Percentiles rank a stretch among this genome's conserved stretches.
phyloP scores from a whole-genome alignment of 2,797 vertebrate species.

The Neopelma chrysocephalum region DNA sequence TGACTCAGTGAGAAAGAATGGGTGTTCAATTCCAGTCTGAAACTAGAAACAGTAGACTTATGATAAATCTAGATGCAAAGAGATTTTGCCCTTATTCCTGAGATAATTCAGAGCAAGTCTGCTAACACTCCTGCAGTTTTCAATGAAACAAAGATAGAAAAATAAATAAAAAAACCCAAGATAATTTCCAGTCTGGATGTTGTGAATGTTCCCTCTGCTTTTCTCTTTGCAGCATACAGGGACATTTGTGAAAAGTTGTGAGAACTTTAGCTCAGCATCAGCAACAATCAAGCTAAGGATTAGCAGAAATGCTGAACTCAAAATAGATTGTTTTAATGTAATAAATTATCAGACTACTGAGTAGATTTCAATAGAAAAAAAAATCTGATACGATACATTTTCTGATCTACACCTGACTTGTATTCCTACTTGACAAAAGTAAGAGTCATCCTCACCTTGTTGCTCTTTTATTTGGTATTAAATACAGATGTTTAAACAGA shows the following conservation, averaged over 20 bases:
- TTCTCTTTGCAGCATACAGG: neutral
- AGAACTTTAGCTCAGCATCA: neutral
- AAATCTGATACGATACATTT: neutral
- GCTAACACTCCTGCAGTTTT: neutral
- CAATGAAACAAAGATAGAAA: neutral
- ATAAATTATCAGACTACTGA: neutral
- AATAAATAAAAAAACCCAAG: neutral
- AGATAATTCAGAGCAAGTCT: neutral
- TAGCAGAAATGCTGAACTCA: neutral
- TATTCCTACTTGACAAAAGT: neutral
- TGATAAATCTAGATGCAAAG: neutral
- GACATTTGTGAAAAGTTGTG: neutral
- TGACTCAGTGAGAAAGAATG: neutral
- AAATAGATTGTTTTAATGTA: neutral
- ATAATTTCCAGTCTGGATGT: neutral
- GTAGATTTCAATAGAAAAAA: neutral
- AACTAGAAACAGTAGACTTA: neutral
- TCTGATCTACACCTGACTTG: neutral
- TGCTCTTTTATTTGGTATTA: neutral
- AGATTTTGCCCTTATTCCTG: neutral
- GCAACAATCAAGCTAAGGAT: neutral
- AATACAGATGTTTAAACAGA: neutral
- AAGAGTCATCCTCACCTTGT: neutral
- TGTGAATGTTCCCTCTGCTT: neutral
- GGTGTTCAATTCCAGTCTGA: neutral